Evolutionary conservation across 53 echinoderm and acorn worm species (phyloP).

Genomic region (Apostichopus leukothele): DNA sequence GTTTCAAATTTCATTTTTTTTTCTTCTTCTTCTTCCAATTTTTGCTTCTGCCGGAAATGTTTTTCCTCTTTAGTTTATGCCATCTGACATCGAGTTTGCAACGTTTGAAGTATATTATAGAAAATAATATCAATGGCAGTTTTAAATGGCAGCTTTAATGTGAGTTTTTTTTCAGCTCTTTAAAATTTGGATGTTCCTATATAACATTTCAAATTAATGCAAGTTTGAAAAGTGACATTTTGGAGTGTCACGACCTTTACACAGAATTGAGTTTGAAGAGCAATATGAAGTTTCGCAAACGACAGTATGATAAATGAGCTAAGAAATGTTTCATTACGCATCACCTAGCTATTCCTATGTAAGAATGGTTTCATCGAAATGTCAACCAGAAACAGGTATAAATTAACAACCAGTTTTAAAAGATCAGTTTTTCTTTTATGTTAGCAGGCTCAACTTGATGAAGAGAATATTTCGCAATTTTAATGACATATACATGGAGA

Average conservation of each 20-base stretch:
- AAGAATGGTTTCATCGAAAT: background rate
- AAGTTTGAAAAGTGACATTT: background rate
- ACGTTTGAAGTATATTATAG: background rate
- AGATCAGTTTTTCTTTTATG: background rate
- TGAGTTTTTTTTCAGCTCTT: no score
- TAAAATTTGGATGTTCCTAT: no score
- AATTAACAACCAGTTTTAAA: background rate
- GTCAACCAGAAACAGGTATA: background rate
- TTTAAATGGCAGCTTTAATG: no score
- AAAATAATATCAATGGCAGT: no score
- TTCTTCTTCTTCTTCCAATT: no score
- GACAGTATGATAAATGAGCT: background rate
- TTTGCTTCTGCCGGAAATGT: no score
- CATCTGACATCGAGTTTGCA: no score
- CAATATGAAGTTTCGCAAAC: background rate
- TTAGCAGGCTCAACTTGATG: background rate
- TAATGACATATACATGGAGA: background rate
- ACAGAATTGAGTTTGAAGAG: background rate
- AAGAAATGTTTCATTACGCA: background rate
- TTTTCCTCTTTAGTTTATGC: no score
- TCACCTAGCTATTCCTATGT: background rate
- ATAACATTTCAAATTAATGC: no score
- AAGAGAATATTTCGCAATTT: background rate
- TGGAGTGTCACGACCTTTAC: background rate
- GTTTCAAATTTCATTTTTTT: no score